phyloP scores from a whole-genome alignment of 2,113 vertebrate genomes.

The Deroptyus accipitrinus region DNA sequence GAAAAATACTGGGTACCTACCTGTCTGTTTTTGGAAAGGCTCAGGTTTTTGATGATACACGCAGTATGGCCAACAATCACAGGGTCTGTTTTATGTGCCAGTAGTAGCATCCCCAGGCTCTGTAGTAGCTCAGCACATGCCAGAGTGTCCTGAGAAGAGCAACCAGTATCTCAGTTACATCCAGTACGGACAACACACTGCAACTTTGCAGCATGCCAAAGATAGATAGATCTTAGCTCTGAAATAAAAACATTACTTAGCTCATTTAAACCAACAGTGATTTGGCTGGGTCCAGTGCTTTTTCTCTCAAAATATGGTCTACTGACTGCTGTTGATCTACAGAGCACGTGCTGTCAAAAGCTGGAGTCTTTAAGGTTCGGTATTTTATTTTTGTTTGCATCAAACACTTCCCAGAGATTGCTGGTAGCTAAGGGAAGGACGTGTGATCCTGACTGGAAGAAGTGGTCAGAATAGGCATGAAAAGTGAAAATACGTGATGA shows the following conservation, averaged over 20 bases:
- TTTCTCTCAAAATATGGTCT: background rate
- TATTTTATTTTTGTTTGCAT: background rate
- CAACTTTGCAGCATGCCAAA: background rate
- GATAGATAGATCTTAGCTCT: background rate
- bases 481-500: background rate
- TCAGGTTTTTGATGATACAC: conserved; percentile 72
- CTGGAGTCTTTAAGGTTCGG: background rate
- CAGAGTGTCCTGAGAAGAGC: conserved; percentile 68
- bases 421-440: background rate
- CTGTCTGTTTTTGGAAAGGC: conserved; percentile 44
- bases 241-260: background rate
- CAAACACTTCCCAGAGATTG: background rate
- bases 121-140: conserved; percentile 71
- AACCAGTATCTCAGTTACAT: background rate
- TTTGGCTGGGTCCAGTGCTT: background rate
- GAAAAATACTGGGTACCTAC: background rate
- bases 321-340: background rate
- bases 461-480: background rate
- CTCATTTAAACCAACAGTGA: background rate
- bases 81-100: conserved; percentile 51
- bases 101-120: conserved; percentile 69
- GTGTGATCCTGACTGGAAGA: background rate
- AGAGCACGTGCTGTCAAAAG: background rate
- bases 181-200: fast-evolving
- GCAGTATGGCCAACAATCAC: conserved; percentile 67